Evolutionary conservation across 2,888 invertebrate genomes (phyloP), one percentile per base, ranked within the genome.

Genomic region (Calameuta pallipes): DNA sequence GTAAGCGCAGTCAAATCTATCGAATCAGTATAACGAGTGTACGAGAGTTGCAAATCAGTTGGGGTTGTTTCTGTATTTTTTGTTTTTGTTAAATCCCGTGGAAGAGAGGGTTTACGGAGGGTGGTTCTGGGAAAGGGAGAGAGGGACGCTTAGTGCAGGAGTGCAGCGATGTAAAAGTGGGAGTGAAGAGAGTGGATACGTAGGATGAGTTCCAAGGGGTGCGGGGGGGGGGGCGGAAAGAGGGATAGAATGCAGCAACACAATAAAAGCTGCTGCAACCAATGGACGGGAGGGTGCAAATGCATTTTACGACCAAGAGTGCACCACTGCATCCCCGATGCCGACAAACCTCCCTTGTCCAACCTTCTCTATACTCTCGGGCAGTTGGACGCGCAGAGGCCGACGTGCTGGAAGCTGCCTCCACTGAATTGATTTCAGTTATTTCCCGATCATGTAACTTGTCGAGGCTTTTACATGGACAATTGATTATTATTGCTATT

Each of bases 1-100:
- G 85, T 85, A 86, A 87, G 86, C 85, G 84, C 85, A 85, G 88
- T 88, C 87, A 88, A 89, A 90, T 90, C 90, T 88, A 90, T 90
- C 88, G 88, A 90, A 89, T 90, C 90, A 88, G 87, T 90, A 90
- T 90, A 90, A 90, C 90, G 89, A 89, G 87, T 88, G 87, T 85
- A 86, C 86, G 84, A 81, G 85, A 86, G 88, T 88, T 87, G 87
- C 90, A 89, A 89, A 90, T 89, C 89, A 89, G 88, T 87, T 85
- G 85, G 78, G 81, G 81, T 78, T 84, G 82, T 86, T 88, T 56
- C 9, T 56, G 23, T 23, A 37, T 78, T 82, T 84, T 36, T 36
- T 36, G 13, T 37, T 79, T 80, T 75, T 73, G 75, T 76, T 76
- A 79, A 78, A 79, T 56, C 78, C 76, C 35, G 75, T 77, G 75